A percentile compares a stretch with the other conserved stretches of the same genome.
These are phyloP conservation scores for Mya arenaria DNA, from an alignment of 1,140 invertebrate species.

Conservation along the genomic window DNA sequence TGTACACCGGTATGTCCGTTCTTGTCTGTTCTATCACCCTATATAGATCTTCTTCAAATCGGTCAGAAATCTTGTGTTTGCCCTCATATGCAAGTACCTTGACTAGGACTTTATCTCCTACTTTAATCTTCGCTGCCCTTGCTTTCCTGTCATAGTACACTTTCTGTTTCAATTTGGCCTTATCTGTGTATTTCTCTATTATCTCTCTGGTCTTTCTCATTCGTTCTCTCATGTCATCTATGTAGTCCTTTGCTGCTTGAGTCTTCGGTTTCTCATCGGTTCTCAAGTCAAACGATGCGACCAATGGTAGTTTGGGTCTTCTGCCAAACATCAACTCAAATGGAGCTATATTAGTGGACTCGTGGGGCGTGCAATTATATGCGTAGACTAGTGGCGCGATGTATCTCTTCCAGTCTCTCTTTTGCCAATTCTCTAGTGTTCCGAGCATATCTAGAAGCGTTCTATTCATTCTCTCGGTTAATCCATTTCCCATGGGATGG, in stretches of 20 bases:
- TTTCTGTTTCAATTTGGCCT: no score
- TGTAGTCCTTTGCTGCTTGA: no score
- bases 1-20: conserved; percentile 19
- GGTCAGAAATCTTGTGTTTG: no score
- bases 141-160: no score
- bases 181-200: no score
- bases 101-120: no score
- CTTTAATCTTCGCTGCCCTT: no score
- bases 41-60: neutral
- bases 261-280: no score
- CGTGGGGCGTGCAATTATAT: conserved; percentile 55
- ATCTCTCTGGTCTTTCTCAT: no score
- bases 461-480: conserved; percentile 29
- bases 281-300: no score
- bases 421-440: conserved; percentile 32
- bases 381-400: conserved; percentile 39
- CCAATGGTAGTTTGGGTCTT: conserved; percentile 43
- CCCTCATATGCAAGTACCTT: no score
- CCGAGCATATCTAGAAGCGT: conserved; percentile 47
- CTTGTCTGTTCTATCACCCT: conserved; percentile 6
- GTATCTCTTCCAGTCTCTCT: conserved; percentile 45
- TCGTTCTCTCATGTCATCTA: no score
- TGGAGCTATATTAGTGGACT: conserved; percentile 44
- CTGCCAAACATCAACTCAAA: conserved; percentile 56
- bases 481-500: conserved; percentile 28